Base-by-base conservation (phyloP, 2,113 vertebrate genomes). In the Heterotis niloticus region DNA sequence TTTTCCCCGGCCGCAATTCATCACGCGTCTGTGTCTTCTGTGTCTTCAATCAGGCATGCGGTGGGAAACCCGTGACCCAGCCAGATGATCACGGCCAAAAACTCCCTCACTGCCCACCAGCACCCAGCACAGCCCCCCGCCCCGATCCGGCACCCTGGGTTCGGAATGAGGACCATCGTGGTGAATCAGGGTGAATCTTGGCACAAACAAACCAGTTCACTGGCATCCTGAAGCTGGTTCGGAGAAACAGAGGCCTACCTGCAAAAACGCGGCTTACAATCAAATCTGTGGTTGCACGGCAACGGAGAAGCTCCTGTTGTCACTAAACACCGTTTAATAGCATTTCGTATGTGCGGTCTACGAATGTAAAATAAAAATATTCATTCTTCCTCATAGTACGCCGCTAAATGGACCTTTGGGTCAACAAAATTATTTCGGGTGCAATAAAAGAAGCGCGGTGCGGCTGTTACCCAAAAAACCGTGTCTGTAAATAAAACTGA, bases 1-100 rank as follows among this genome's bases (percentile, higher is more conserved):
- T 87, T 84, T 78, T 84, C 83, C 82, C 75, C 17, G 81, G 81
- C 76, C 76, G 65, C 64, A 68, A 85, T 87, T 85, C 78, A 87
- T 87, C 83, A 84, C 65, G 52, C 65, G 28, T 78, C 82, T 44
- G 83, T 85, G 81, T 81, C 81, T 75, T 77, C 66, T 57, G 68
- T 57, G 81, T 72, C 72, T 82, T 85, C 81, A 84, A 85, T 85
- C 78, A 86, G 84, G 44, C 56, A 24, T 60, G 78, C 80, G 79
- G 78, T 51, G 64, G 44, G 81, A 85, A 73, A 81, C 82, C 79
- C 70, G 77, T 71, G 76, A 10, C 78, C 44, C 79, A 65, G 82
- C 81, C 81, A 81, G 78, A 72, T 78, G 66, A 68, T 74, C 76
- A 78, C 77, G 51, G 78, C 57, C 79, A 44, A 44, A 2, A 4